Base-by-base conservation (phyloP, 2,888 invertebrate genomes). In the Mycogona germanica region DNA sequence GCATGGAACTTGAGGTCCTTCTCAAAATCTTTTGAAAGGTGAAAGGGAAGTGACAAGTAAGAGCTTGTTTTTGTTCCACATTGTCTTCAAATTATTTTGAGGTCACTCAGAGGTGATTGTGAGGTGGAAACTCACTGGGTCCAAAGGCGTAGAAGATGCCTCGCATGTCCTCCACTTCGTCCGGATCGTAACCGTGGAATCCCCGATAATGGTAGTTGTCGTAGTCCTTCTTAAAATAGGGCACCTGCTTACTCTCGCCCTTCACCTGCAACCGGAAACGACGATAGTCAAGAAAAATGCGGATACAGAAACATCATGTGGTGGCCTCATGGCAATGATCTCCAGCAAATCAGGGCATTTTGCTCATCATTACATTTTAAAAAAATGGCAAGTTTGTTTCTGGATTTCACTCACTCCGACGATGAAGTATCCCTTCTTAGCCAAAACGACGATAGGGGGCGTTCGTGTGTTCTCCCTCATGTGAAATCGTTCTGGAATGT, bases 381-480 rank as follows among this genome's bases (percentile, higher is more conserved):
- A 42, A 14, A 9, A 12, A 14, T 14, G 9, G 17, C 12, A 12
- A 14, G 9, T 48, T 7, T 37, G 14, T 9, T 45, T n/a, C 21
- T 7, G 6, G n/a, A 25, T 45, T 12, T 9, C 14, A 41, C 17
- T 44, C 40, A 53, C 53, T n/a, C 26, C 28, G 35, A n/a, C 19
- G 3, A 58, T 58, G 21, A 45, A 48, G 40, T 66, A 67, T 1
- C 65, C 66, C 48, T 64, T 64, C 9, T 67, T 64, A 3, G 67
- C 67, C 3, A 68, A 60, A 5, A 66, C 60, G 7, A 71, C 58
- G n/a, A 70, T 61, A 0, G 65, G 64, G 51, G 63, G 59, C 4
- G 70, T 62, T 21, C 70, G 57, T n/a, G 63, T 54, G 53, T 66
- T 65, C 54, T 70, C 63, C 30, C 61, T 60, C 59, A 69, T 69